A percentile compares a stretch with the other conserved stretches of the same genome.
These are phyloP conservation scores for Caenorhabditis macrosperma DNA, from an alignment of 2,888 invertebrate genomes.

Conservation along the genomic window DNA sequence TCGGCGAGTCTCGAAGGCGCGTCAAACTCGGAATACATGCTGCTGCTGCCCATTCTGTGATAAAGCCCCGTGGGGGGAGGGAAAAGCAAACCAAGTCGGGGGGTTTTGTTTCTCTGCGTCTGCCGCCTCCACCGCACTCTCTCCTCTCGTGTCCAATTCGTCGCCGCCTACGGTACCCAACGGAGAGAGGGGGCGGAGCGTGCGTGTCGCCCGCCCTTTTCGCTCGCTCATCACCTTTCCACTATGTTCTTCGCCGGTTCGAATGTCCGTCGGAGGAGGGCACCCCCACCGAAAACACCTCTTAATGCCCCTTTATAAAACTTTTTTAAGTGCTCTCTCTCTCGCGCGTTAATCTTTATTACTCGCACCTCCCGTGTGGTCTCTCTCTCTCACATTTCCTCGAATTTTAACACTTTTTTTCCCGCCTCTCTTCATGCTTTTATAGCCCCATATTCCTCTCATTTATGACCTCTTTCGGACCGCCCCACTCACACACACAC, in stretches of 20 bases:
- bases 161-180: not conserved
- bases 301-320: constrained; percentile 32
- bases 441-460: constrained; percentile 19
- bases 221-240: constrained; percentile 4
- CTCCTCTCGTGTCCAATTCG: constrained; percentile 3
- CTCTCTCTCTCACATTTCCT: not conserved
- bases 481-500: not conserved
- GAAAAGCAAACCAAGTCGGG: not conserved
- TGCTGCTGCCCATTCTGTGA: too few species aligned
- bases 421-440: constrained; percentile 3
- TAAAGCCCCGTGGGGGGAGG: not conserved
- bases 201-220: not conserved
- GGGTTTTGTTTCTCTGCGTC: not conserved
- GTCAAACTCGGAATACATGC: not conserved
- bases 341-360: constrained; percentile 52
- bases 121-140: not conserved
- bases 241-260: constrained; percentile 4
- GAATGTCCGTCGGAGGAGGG: not conserved
- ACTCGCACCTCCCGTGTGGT: not conserved
- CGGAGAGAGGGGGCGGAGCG: not conserved
- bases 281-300: constrained; percentile 19
- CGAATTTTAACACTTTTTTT: not conserved
- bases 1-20: not conserved
- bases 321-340: constrained; percentile 42
- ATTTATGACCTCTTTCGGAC: constrained; percentile 2